A percentile compares a stretch with the other conserved stretches of the same genome.
Conservation (phyloP, 2,113 vertebrate species). For the Tricholaema leucomelas region DNA sequence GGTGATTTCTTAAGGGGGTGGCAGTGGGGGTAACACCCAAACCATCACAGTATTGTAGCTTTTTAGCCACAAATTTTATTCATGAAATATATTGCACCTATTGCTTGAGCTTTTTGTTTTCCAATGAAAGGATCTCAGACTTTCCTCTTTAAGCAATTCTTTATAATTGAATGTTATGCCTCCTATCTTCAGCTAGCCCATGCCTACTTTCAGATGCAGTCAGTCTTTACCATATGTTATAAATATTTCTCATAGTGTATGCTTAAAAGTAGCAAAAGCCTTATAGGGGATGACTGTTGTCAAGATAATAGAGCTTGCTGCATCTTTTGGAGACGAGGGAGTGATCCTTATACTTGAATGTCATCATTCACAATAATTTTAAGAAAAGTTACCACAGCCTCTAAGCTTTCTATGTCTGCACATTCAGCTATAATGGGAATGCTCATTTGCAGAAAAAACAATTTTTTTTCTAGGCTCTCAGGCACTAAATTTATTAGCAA, state of each 20-base stretch:
- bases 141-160: slow-evolving; percentile 19
- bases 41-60: not conserved
- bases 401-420: not conserved
- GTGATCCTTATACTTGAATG: not conserved
- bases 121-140: slow-evolving; percentile 18
- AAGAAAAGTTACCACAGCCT: not conserved
- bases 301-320: not conserved
- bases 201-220: not conserved
- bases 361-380: not conserved
- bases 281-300: not conserved
- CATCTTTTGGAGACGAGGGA: not conserved
- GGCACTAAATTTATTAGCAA: not conserved
- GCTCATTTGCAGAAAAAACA: not conserved
- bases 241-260: slow-evolving; percentile 14
- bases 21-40: too few species aligned
- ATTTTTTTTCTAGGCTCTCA: not conserved
- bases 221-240: not conserved
- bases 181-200: not conserved
- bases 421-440: not conserved
- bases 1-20: too few species aligned
- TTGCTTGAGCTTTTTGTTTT: not conserved
- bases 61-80: slow-evolving; percentile 5
- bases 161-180: slow-evolving; percentile 10
- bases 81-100: slow-evolving; percentile 3
- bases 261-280: not conserved